Percentiles rank a stretch among this genome's conserved stretches.
phyloP scores from a whole-genome alignment of 2,797 vertebrate genomes.

The Leptatherina wallacei region DNA sequence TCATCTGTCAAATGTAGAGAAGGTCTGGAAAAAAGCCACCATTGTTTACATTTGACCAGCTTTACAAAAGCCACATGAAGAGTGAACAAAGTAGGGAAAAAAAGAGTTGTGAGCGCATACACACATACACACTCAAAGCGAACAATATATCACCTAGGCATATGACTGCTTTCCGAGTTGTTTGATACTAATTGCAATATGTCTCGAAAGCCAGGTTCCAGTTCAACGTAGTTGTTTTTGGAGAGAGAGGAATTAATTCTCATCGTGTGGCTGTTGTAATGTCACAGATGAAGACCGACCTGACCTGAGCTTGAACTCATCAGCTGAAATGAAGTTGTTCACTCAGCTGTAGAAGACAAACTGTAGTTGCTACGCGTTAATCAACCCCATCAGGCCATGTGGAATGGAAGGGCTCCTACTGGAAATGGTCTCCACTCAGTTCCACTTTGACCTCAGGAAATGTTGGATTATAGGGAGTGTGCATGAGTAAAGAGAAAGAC shows the following conservation, averaged over 20 bases:
- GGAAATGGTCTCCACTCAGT: conserved; percentile 62
- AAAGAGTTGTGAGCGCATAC: conserved; percentile 6
- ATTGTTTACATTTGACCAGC: conserved; percentile 77
- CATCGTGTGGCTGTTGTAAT: conserved; percentile 87
- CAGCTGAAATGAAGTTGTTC: conserved; percentile 99
- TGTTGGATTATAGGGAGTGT: conserved; percentile 69
- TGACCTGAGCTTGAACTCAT: conserved; percentile 99
- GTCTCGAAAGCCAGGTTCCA: conserved; percentile 69
- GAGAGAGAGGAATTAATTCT: conserved; percentile 93
- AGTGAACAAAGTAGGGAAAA: conserved; percentile 44
- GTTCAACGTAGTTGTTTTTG: conserved; percentile 70
- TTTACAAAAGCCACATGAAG: conserved; percentile 66
- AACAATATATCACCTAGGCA: conserved; percentile 29
- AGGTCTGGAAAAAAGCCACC: conserved; percentile 65
- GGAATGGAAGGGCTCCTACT: conserved; percentile 59
- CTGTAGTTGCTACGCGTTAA: conserved; percentile 91
- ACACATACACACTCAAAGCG: conserved; percentile 15
- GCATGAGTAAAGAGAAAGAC: conserved; percentile 57
- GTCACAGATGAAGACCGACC: conserved; percentile 95
- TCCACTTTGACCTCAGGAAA: conserved; percentile 77
- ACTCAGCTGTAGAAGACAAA: conserved; percentile 99
- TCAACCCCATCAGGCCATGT: conserved; percentile 88
- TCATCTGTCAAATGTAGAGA: conserved; percentile 74
- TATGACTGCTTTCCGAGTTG: conserved; percentile 53
- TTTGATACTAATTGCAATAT: conserved; percentile 79